A percentile compares a stretch with the other conserved stretches of the same genome.
Conservation (phyloP, 2,797 vertebrate species). For the Sylvia borin region DNA sequence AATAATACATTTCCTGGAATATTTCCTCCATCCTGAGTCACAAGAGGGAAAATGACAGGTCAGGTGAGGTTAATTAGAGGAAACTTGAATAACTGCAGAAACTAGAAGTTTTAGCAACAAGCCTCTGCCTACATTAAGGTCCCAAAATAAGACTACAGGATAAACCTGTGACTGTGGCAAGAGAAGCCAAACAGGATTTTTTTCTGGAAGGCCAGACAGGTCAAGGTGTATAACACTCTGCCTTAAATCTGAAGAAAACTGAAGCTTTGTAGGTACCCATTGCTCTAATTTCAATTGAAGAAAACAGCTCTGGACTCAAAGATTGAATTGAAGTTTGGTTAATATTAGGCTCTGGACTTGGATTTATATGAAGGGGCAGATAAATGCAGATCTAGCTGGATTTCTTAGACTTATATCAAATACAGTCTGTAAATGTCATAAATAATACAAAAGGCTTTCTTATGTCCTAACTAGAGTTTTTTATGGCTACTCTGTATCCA, state of each 20-base stretch:
- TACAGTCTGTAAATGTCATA: background rate
- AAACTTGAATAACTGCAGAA: background rate
- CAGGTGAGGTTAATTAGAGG: background rate
- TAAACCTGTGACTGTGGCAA: background rate
- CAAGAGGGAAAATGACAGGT: background rate
- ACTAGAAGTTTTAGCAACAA: background rate
- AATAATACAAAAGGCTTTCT: background rate
- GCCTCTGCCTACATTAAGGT: background rate
- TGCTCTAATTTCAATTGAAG: background rate
- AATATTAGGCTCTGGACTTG: background rate
- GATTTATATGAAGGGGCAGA: background rate
- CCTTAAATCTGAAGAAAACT: background rate
- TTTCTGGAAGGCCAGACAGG: background rate
- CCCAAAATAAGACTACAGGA: background rate
- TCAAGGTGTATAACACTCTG: background rate
- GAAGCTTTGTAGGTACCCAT: background rate
- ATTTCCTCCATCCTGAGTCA: background rate
- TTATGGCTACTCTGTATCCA: background rate
- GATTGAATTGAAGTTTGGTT: background rate
- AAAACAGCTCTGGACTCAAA: background rate
- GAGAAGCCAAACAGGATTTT: background rate
- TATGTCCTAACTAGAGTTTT: background rate
- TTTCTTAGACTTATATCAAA: background rate
- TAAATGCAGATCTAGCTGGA: background rate
- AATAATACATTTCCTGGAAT: background rate